Evolutionary conservation across 2,888 invertebrate species (phyloP), one percentile per base, ranked within the genome.

Genomic region (Amaurobius ferox): DNA sequence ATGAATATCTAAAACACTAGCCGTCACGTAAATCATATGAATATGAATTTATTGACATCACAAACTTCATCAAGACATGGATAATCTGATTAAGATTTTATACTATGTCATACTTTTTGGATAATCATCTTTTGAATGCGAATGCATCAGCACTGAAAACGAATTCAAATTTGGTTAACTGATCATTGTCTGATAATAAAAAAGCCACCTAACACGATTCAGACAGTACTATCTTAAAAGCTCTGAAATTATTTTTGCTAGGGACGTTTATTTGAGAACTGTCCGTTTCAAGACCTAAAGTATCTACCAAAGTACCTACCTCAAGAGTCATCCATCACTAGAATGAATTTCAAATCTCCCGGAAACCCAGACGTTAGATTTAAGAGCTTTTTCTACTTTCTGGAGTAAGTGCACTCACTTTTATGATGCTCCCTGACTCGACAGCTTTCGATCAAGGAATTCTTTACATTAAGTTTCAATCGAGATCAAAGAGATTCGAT

Each of bases 361-460:
- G 6, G 44, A 44, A 2, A 44, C 44, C 44, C n/a, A 44, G 44
- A 44, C n/a, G 44, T 44, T 44, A 44, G 44, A 16, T 44, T 44
- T 44, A 44, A 44, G 44, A 44, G 44, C 44, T 44, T 44, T 44
- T 44, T 44, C 44, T 44, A 44, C 44, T 44, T 16, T 44, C 16
- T 44, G 2, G 16, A 16, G 44, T 9, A 16, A 44, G 44, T 44
- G 44, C 44, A 44, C 44, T 44, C n/a, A 16, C 44, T 44, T 44
- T 44, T 44, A 44, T 44, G 44, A 16, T 44, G 44, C 16, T 13
- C 44, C 44, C n/a, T 9, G 44, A 44, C 44, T 44, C 11, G n/a
- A 44, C 16, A 44, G 44, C 2, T 44, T 44, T 44, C 44, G 44
- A 16, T 44, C 44, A 44, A 44, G 2, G 44, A 44, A 44, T 44